These are phyloP conservation scores for Anisognathus igniventris DNA, from an alignment of 2,797 vertebrate species.

Conservation along the genomic window DNA sequence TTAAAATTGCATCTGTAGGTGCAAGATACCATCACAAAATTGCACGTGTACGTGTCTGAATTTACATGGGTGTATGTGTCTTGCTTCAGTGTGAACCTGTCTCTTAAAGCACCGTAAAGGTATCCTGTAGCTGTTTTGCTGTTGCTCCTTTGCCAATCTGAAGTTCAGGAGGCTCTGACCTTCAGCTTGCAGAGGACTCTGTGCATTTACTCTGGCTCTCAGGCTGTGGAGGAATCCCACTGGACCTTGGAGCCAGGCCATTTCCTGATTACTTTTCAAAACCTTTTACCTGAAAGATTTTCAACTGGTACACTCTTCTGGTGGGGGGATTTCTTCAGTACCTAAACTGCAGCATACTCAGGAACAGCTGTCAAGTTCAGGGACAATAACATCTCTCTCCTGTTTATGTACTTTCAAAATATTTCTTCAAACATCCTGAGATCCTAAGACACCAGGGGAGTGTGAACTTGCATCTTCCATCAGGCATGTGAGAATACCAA, in stretches of 20 bases:
- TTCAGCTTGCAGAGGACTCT: not conserved
- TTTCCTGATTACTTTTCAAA: not conserved
- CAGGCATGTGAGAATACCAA: not conserved
- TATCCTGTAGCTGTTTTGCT: not conserved
- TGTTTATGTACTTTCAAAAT: not conserved
- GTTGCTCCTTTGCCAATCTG: not conserved
- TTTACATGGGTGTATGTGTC: not conserved
- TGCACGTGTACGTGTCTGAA: rapidly evolving
- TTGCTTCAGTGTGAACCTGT: not conserved
- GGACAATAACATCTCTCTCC: not conserved
- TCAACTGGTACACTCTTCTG: not conserved
- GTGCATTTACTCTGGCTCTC: not conserved
- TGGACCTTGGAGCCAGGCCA: not conserved
- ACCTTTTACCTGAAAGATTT: not conserved
- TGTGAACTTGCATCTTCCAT: not conserved
- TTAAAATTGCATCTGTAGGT: not conserved
- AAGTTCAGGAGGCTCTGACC: not conserved
- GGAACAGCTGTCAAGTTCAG: not conserved
- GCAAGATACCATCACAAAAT: not conserved
- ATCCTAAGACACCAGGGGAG: not conserved
- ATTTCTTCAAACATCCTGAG: not conserved
- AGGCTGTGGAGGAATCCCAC: not conserved
- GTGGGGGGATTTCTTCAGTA: not conserved
- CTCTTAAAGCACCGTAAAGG: not conserved
- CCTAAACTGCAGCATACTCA: not conserved